Conservation (phyloP, 2,113 vertebrate species). For the Ptilorrhoa leucosticta region DNA sequence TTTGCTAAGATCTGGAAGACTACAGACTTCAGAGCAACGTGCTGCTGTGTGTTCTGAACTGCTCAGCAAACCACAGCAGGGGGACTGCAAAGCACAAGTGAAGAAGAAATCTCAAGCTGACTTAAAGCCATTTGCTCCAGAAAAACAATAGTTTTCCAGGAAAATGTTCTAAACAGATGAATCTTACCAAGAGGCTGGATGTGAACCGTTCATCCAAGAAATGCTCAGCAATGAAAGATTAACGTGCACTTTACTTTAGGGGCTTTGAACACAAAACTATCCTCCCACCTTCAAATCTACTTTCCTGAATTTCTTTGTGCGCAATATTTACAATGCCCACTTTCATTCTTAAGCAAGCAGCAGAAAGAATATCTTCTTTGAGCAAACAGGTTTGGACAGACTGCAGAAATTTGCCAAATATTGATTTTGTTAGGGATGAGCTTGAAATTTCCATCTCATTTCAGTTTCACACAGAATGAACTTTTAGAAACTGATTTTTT, state of each 20-base stretch:
- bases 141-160: not conserved
- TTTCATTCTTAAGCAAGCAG: not conserved
- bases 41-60: not conserved
- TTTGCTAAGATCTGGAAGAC: not conserved
- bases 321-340: not conserved
- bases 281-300: not conserved
- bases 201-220: not conserved
- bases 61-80: not conserved
- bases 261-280: not conserved
- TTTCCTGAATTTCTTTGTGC: not conserved
- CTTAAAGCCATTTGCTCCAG: not conserved
- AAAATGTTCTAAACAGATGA: not conserved
- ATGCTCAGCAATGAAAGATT: not conserved
- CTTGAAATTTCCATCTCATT: not conserved
- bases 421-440: not conserved
- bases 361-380: not conserved
- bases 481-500: not conserved
- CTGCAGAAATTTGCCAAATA: not conserved
- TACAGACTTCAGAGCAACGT: not conserved
- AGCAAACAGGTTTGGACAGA: not conserved
- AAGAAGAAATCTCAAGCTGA: not conserved
- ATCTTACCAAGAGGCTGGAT: not conserved
- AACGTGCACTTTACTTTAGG: not conserved
- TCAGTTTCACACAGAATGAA: not conserved
- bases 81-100: not conserved